Conservation (phyloP, 2,888 invertebrate genomes). For the Dasypogon diadema region DNA sequence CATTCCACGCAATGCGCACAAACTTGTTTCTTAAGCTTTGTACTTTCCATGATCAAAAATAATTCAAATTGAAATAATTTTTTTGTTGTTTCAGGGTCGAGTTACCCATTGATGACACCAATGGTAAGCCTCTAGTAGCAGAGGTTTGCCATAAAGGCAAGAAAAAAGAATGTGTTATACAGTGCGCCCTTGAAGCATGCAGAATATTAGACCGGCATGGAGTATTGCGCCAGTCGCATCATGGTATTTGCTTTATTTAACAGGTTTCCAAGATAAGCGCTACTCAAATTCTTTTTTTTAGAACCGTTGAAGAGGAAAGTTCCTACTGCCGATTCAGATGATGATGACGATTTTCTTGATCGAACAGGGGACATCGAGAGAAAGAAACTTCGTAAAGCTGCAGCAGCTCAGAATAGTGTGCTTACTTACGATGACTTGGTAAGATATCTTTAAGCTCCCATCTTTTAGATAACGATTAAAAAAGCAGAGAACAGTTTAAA, state of each 20-base stretch:
- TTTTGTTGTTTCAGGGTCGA: slow-evolving; percentile 73
- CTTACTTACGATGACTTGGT: slow-evolving; percentile 78
- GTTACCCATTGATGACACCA: slow-evolving; percentile 83
- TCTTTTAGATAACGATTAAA: too few species aligned
- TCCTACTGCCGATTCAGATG: slow-evolving; percentile 87
- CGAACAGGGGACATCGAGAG: slow-evolving; percentile 92
- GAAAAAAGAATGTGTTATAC: slow-evolving; percentile 93
- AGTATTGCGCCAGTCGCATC: slow-evolving; percentile 85
- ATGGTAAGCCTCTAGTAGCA: slow-evolving; percentile 82
- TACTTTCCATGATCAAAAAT: too few species aligned
- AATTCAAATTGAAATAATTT: too few species aligned
- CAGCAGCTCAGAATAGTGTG: slow-evolving; percentile 62
- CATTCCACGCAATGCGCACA: too few species aligned
- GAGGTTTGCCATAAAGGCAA: slow-evolving; percentile 91
- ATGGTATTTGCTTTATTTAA: slow-evolving; percentile 73
- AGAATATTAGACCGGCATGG: slow-evolving; percentile 89
- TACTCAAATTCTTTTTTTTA: slow-evolving; percentile 62
- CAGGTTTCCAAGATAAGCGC: background rate
- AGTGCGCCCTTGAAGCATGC: slow-evolving; percentile 96
- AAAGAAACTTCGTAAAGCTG: slow-evolving; percentile 79
- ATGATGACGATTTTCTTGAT: slow-evolving; percentile 96
- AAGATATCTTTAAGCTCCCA: slow-evolving; percentile 59
- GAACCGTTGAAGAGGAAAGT: slow-evolving; percentile 85
- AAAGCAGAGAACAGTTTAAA: too few species aligned
- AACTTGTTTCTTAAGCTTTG: too few species aligned